Conservation (phyloP, 2,113 vertebrate genomes). For the Pelodiscus sinensis region DNA sequence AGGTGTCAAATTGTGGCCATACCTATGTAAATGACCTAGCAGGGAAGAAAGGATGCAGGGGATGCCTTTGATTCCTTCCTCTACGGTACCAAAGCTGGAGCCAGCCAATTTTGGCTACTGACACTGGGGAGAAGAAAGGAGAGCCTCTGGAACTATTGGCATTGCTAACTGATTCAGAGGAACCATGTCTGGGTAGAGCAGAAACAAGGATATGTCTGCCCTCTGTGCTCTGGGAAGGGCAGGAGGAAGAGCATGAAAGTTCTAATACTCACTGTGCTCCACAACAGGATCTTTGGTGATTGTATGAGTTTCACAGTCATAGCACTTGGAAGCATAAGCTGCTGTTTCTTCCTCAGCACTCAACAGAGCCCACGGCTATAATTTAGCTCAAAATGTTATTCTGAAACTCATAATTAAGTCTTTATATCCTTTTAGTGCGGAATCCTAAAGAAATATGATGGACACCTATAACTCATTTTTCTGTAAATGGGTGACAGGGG, state of each 20-base stretch:
- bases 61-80: background rate
- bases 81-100: background rate
- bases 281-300: background rate
- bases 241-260: background rate
- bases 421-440: conserved; percentile 47
- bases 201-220: background rate
- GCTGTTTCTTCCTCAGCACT: background rate
- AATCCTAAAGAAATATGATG: conserved; percentile 30
- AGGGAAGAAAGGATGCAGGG: background rate
- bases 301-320: background rate
- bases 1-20: background rate
- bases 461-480: background rate
- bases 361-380: background rate
- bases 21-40: background rate
- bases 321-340: background rate
- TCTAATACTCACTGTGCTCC: background rate
- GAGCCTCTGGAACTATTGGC: fast-evolving
- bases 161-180: background rate
- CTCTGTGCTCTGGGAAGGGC: background rate
- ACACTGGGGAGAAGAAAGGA: background rate
- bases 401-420: conserved; percentile 52
- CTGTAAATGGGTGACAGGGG: no score
- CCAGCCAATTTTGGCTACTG: background rate
- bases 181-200: background rate
- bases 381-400: conserved; percentile 36